Percentiles rank a stretch among this genome's conserved stretches.
Conservation (phyloP, 2,113 vertebrate genomes). For the Sialia sialis region DNA sequence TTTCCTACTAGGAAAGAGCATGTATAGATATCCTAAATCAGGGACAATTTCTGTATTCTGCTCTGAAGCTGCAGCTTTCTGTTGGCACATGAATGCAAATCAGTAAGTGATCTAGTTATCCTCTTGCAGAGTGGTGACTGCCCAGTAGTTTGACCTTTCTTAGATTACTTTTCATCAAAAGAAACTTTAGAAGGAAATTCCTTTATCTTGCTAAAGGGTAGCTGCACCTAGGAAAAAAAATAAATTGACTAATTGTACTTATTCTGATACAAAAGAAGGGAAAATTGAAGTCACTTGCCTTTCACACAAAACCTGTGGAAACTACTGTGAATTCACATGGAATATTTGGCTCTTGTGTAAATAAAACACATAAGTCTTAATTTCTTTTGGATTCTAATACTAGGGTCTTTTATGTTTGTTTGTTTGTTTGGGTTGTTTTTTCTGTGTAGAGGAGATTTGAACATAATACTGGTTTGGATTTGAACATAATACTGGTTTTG, state of each 20-base stretch:
- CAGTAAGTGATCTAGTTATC: background rate
- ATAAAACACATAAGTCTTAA: background rate
- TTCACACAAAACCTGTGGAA: background rate
- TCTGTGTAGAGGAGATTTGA: too few relatives aligned
- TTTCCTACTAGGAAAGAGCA: background rate
- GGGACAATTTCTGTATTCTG: background rate
- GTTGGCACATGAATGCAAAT: background rate
- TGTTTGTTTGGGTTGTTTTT: too few relatives aligned
- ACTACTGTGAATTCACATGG: background rate
- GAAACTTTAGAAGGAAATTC: background rate
- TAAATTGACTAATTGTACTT: background rate
- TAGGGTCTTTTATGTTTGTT: too few relatives aligned
- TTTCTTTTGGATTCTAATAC: background rate
- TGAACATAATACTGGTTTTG: background rate
- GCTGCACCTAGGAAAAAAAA: background rate
- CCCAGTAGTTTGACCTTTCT: fast-evolving
- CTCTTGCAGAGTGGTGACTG: background rate
- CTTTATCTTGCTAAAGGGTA: background rate
- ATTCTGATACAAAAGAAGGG: background rate
- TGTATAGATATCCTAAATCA: background rate
- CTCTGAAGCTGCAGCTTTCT: background rate
- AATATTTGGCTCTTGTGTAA: background rate
- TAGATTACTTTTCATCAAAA: background rate
- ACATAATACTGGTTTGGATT: too few relatives aligned
- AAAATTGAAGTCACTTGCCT: background rate